Evolutionary conservation across 1,140 invertebrate genomes (phyloP).

Genomic region (Macrotrachela quadricornifera): DNA sequence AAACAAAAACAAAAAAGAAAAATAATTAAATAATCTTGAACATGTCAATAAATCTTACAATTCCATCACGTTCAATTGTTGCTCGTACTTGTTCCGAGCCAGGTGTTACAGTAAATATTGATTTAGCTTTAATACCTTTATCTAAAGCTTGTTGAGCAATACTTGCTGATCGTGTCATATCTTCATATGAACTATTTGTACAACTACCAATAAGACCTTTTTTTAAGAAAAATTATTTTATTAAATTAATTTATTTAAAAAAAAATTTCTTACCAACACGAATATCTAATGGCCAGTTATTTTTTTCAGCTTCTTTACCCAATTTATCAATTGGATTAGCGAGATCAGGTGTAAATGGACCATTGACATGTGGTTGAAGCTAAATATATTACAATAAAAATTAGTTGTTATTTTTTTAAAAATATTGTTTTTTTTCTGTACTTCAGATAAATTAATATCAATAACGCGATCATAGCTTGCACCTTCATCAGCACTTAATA

Average conservation of each 20-base stretch:
- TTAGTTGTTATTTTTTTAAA: too few species aligned
- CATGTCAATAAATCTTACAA: constrained; percentile 38
- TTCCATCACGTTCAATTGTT: constrained; percentile 92
- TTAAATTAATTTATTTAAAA: too few species aligned
- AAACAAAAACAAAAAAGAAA: constrained; percentile 8
- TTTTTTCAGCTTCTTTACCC: constrained; percentile 58
- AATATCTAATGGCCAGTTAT: constrained; percentile 82
- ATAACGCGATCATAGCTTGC: constrained; percentile 32
- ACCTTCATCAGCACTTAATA: constrained; percentile 61
- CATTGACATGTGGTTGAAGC: constrained; percentile 91
- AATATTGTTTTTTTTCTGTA: constrained; percentile 11
- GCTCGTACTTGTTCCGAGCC: constrained; percentile 95
- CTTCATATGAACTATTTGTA: constrained; percentile 98
- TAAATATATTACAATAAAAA: background rate
- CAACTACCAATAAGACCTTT: constrained; percentile 75
- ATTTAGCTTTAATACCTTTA: constrained; percentile 80
- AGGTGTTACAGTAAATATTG: constrained; percentile 92
- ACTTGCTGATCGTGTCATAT: constrained; percentile 87
- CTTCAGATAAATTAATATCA: constrained; percentile 36
- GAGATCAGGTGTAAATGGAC: constrained; percentile 94
- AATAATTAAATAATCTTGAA: background rate
- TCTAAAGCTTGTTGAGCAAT: constrained; percentile 78
- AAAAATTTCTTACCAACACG: constrained; percentile 64
- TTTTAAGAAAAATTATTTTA: too few species aligned
- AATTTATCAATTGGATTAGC: constrained; percentile 84